Evolutionary conservation across 2,888 invertebrate species (phyloP).

Genomic region (Calameuta filiformis): DNA sequence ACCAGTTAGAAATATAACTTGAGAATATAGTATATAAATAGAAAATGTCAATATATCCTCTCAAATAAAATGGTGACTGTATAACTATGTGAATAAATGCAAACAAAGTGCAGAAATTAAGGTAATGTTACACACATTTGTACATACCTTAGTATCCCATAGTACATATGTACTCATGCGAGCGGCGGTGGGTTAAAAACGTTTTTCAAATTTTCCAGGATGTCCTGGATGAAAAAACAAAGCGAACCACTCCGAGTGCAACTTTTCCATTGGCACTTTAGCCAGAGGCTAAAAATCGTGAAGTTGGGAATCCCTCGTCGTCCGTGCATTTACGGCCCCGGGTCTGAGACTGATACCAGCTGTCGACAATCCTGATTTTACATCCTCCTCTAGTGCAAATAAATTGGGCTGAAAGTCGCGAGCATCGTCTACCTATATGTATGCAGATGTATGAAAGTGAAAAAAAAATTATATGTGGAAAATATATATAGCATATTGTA

Average conservation of each 20-base stretch:
- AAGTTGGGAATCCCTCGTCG: constrained; percentile 42
- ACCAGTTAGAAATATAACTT: constrained; percentile 14
- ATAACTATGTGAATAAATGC: neutral
- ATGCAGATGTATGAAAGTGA: neutral
- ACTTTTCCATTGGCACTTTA: constrained; percentile 61
- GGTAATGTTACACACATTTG: neutral
- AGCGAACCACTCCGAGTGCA: constrained; percentile 60
- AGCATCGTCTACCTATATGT: neutral
- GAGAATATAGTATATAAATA: neutral
- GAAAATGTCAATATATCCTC: neutral
- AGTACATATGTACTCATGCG: neutral
- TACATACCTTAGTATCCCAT: neutral
- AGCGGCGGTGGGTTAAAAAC: constrained; percentile 25
- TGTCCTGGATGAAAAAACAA: constrained; percentile 54
- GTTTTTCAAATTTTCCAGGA: constrained; percentile 32
- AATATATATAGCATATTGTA: neutral
- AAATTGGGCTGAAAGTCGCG: neutral
- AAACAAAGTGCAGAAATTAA: neutral
- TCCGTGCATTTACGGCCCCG: constrained; percentile 50
- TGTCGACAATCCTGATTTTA: constrained; percentile 61
- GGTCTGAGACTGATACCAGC: constrained; percentile 63
- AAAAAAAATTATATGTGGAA: neutral
- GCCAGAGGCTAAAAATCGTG: constrained; percentile 63
- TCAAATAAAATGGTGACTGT: neutral
- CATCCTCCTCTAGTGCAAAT: constrained; percentile 35